Evolutionary conservation across 2,888 invertebrate genomes (phyloP), one percentile per base, ranked within the genome.

Genomic region (Keiferia lycopersicella): DNA sequence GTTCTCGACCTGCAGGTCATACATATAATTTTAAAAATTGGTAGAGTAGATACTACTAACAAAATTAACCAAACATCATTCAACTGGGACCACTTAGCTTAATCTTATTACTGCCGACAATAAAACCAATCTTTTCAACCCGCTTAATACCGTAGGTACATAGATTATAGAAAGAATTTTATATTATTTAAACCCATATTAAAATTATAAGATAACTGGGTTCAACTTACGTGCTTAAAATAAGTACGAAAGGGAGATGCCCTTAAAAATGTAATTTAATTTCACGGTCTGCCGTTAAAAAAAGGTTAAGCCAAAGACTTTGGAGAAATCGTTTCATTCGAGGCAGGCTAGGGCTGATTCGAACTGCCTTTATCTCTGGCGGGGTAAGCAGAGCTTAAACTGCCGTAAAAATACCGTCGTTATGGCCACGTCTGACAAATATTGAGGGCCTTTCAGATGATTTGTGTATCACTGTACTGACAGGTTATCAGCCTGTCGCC

Each of bases 241-340:
- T 56, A 26, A 34, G 20, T 16, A 8, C 22, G 14, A 20, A 58
- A 38, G n/a, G 7, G 7, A 45, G 7, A 45, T 0, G 26, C 26
- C 61, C 26, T 45, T 34, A 4, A 30, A 69, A 71, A 65, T 67
- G 66, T 73, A 73, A 73, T 76, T 71, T 70, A 67, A 73, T 76
- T 77, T 75, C 73, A 74, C 71, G 75, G 73, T 61, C 45, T 45
- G n/a, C 67, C 68, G 69, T 68, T 69, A 57, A 60, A 61, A 66
- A 65, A 67, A 67, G 34, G 48, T 34, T 34, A 56, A 56, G 64
- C 53, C 67, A 67, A 66, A 68, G 65, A 68, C 67, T 60, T 62
- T 68, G 67, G 64, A 69, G 64, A 76, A 70, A 73, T 72, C 73
- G 71, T 68, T 71, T 18, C 6, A 26, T 26, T 12, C 12, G 16